Conservation (phyloP, 2,888 invertebrate genomes). For the Drosophila nr. perissopoda region DNA sequence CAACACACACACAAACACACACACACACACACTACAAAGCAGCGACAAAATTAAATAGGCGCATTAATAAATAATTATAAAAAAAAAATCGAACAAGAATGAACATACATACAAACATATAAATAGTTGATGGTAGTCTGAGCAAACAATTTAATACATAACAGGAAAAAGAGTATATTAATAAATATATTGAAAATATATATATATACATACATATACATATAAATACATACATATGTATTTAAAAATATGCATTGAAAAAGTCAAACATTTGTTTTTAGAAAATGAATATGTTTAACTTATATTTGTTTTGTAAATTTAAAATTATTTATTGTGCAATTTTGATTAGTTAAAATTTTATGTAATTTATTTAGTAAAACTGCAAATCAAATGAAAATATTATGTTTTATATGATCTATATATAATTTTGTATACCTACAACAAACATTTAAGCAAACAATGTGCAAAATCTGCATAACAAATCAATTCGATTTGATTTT, state of each 20-base stretch:
- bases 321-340: slow-evolving; percentile 63
- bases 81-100: slow-evolving; percentile 12
- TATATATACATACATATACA: slow-evolving; percentile 14
- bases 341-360: slow-evolving; percentile 37
- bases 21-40: slow-evolving; percentile 28
- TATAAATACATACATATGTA: slow-evolving; percentile 20
- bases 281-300: slow-evolving; percentile 1
- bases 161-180: slow-evolving; percentile 28
- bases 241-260: slow-evolving; percentile 24
- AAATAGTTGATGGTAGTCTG: slow-evolving; percentile 75
- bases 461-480: slow-evolving; percentile 23
- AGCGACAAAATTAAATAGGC: slow-evolving; percentile 43
- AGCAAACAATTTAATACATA: slow-evolving; percentile 53
- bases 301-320: slow-evolving; percentile 17
- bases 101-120: slow-evolving; percentile 47
- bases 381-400: slow-evolving; percentile 44
- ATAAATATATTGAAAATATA: slow-evolving; percentile 41
- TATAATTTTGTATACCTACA: slow-evolving; percentile 37
- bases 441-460: slow-evolving; percentile 40
- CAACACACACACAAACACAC: slow-evolving; percentile 26
- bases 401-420: slow-evolving; percentile 24
- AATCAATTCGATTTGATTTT: slow-evolving; percentile 36
- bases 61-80: slow-evolving; percentile 54
- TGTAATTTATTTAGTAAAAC: slow-evolving; percentile 54
- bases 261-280: slow-evolving; percentile 12